phyloP scores from a whole-genome alignment of 2,797 vertebrate genomes.

The Bufotes viridis region DNA sequence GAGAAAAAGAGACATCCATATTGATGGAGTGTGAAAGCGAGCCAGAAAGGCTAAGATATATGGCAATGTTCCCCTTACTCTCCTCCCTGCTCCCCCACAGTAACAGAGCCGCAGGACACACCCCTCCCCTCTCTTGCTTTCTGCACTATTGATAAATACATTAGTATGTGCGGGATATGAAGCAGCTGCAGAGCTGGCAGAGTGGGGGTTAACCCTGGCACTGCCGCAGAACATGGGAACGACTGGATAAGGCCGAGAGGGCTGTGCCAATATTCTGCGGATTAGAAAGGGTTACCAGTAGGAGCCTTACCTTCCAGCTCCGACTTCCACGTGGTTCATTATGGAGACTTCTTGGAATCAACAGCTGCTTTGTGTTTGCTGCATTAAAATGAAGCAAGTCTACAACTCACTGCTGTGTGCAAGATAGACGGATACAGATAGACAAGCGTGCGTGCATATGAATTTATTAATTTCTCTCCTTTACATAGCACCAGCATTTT shows the following conservation, averaged over 20 bases:
- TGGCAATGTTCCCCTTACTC: constrained; percentile 44
- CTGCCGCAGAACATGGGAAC: background rate
- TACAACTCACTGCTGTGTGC: constrained; percentile 20
- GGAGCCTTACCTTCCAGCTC: constrained; percentile 57
- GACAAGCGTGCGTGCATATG: no score
- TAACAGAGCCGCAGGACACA: constrained; percentile 33
- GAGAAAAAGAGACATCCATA: constrained; percentile 46
- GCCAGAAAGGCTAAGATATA: constrained; percentile 49
- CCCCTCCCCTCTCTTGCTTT: constrained; percentile 18
- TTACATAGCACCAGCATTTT: no score
- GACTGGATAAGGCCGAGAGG: background rate
- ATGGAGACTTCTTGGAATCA: constrained; percentile 59
- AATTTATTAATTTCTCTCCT: no score
- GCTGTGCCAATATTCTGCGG: background rate
- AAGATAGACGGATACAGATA: background rate
- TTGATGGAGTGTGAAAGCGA: constrained; percentile 47
- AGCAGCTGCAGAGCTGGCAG: constrained; percentile 53
- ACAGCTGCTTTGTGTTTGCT: constrained; percentile 63
- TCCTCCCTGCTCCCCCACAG: constrained; percentile 39
- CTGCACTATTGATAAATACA: constrained; percentile 57
- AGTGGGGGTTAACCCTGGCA: constrained; percentile 43
- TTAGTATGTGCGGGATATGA: constrained; percentile 53
- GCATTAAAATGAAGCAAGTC: constrained; percentile 52
- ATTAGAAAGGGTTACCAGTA: constrained; percentile 39
- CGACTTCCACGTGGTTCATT: constrained; percentile 59